Base-by-base conservation (phyloP, 2,113 vertebrate genomes). In the Mormyrus iriodes region DNA sequence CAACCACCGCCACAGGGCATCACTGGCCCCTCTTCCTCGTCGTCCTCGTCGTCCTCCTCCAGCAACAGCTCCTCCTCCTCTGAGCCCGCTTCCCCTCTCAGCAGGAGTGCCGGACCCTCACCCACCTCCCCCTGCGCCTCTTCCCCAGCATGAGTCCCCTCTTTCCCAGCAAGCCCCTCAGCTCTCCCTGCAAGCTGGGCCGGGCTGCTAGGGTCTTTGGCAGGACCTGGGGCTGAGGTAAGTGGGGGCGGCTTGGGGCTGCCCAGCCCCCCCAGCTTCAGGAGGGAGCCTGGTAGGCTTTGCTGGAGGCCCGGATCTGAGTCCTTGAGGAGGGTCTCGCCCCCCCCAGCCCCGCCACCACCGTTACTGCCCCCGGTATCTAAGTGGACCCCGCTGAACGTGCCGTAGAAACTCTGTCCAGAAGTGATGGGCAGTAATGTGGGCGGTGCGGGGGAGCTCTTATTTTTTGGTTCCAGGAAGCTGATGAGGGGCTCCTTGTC, bases 391-490 rank as follows among this genome's bases (percentile, higher is more conserved):
- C 98, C 98, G 95, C 98, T 99, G 94, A 99, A 99, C 92, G 99
- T 98, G 93, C 98, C 98, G 90, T 98, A 99, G 96, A 99, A 99
- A 96, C 97, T 98, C 96, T 98, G 98, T 95, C 97, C 97, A 93
- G 98, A 97, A 95, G 97, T 97, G 93, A 97, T 96, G 94, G 98
- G 96, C 94, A 97, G 96, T 96, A 97, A 95, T 94, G 96, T 93
- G 90, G 98, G 97, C 94, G 97, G 97, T 51, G 97, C 94, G 94
- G 98, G 95, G 95, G 96, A 96, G 95, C 95, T 98, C 97, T 98
- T 99, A 96, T 92, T 99, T 98, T 99, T 99, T 98, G 98, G 98
- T 99, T 99, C 98, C 97, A 99, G 96, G 96, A 99, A 99, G 96
- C 98, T 99, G 93, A 99, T 97, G 94, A 99, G 98, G 94, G 98